Evolutionary conservation across 2,113 vertebrate genomes (phyloP).

Genomic region (Phylloscopus whistleri): DNA sequence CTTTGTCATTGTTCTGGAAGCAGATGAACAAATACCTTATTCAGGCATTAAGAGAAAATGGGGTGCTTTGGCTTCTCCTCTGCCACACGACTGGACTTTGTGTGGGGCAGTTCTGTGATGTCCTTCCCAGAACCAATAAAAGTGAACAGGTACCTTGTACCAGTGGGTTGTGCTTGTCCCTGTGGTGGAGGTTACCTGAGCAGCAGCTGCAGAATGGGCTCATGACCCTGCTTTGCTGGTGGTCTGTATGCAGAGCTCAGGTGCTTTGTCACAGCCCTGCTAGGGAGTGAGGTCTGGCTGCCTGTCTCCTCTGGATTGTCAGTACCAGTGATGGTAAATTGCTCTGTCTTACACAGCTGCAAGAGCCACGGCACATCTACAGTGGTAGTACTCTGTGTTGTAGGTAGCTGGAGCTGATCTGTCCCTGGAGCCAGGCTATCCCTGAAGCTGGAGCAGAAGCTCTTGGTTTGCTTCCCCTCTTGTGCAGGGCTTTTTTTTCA

Average conservation of each 20-base stretch:
- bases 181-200: not conserved
- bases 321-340: not conserved
- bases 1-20: not conserved
- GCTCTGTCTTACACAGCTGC: not conserved
- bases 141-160: not conserved
- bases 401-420: not conserved
- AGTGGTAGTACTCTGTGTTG: not conserved
- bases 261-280: not conserved
- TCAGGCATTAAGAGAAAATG: not conserved
- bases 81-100: not conserved
- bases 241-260: not conserved
- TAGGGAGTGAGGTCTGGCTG: not conserved
- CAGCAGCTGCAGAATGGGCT: not conserved
- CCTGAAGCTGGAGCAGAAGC: not conserved
- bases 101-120: not conserved
- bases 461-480: not conserved
- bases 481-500: not conserved
- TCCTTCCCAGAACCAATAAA: not conserved
- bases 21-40: not conserved
- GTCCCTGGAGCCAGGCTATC: not conserved
- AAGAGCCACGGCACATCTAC: rapidly evolving
- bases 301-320: not conserved
- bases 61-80: not conserved
- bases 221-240: rapidly evolving
- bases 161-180: not conserved